Evolutionary conservation across 2,888 invertebrate species (phyloP).

Genomic region (Agapostemon virescens): DNA sequence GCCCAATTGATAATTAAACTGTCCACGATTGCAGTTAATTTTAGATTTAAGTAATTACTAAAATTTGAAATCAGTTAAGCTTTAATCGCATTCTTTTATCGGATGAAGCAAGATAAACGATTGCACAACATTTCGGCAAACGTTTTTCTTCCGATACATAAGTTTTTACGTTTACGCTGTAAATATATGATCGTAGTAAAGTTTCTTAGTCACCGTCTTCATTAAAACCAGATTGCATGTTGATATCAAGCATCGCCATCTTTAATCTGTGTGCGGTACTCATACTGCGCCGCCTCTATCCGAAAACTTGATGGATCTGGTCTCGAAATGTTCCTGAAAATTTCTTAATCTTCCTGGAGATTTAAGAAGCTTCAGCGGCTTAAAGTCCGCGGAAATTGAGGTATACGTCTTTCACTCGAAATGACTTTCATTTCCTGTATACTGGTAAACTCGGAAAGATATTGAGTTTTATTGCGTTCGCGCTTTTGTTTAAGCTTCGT

Average conservation of each 20-base stretch:
- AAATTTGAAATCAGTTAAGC: too few species aligned
- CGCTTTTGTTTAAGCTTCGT: neutral
- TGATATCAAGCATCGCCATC: neutral
- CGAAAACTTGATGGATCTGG: neutral
- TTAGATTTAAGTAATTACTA: too few species aligned
- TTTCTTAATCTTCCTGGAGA: slow-evolving; percentile 5
- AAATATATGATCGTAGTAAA: neutral
- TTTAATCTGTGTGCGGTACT: neutral
- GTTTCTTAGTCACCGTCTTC: neutral
- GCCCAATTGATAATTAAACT: too few species aligned
- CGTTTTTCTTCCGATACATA: neutral
- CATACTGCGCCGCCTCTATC: neutral
- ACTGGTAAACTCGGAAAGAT: neutral
- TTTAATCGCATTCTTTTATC: neutral
- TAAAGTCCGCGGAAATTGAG: slow-evolving; percentile 1
- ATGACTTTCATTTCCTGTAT: slow-evolving; percentile 5
- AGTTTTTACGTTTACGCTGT: neutral
- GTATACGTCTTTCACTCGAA: neutral
- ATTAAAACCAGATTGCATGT: neutral
- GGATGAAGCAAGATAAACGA: neutral
- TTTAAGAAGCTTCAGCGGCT: neutral
- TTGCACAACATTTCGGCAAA: neutral
- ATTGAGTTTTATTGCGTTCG: neutral
- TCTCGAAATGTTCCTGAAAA: neutral
- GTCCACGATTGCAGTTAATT: too few species aligned